phyloP scores from a whole-genome alignment of 2,888 invertebrate species.

The Aspidiotus rigidus region DNA sequence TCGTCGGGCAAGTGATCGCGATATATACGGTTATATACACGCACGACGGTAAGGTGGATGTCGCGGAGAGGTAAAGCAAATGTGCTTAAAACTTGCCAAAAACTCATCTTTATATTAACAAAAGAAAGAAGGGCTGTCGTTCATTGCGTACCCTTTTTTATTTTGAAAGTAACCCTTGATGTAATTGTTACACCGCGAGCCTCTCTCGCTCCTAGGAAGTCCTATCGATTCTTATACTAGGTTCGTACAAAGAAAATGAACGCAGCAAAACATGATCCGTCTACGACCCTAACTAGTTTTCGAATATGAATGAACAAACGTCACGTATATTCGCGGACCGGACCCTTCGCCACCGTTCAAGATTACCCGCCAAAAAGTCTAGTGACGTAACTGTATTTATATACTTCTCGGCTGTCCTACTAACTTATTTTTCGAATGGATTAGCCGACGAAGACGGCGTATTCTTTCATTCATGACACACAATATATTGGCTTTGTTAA shows the following conservation, averaged over 20 bases:
- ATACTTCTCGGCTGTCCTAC: conserved; percentile 19
- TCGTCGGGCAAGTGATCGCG: conserved; percentile 30
- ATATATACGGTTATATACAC: conserved; percentile 5
- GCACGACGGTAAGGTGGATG: conserved; percentile 27
- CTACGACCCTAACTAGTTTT: conserved; percentile 33
- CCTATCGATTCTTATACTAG: conserved; percentile 25
- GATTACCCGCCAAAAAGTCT: conserved; percentile 7
- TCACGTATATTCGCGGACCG: neutral
- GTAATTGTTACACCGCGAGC: conserved; percentile 28
- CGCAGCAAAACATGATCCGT: conserved; percentile 14
- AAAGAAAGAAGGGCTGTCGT: conserved; percentile 19
- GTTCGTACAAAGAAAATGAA: conserved; percentile 12
- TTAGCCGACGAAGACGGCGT: neutral
- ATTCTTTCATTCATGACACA: conserved; percentile 3
- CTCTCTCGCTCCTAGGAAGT: conserved; percentile 16
- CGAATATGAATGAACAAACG: conserved; percentile 22
- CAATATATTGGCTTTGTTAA: neutral
- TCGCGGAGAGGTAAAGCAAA: conserved; percentile 27
- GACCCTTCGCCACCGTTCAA: conserved; percentile 11
- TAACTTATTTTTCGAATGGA: conserved; percentile 26
- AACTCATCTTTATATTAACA: conserved; percentile 32
- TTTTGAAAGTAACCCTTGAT: conserved; percentile 30
- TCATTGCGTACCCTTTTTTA: conserved; percentile 10
- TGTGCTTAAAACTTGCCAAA: conserved; percentile 33
- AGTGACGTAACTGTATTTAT: conserved; percentile 13